Evolutionary conservation across 2,797 vertebrate genomes (phyloP).

Genomic region (Chloroceryle amazona): DNA sequence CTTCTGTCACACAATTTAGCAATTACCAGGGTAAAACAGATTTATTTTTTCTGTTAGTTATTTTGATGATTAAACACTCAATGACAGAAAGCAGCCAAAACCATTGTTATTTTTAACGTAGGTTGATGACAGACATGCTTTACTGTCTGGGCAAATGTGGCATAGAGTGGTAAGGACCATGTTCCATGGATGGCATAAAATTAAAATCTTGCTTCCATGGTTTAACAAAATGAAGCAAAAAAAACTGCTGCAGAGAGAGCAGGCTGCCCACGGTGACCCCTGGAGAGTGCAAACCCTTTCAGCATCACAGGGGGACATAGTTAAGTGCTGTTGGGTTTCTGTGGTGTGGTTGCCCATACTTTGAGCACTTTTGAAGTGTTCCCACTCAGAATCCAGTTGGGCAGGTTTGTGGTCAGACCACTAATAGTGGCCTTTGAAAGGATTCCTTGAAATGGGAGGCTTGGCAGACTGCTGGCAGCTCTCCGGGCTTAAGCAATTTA

Average conservation of each 20-base stretch:
- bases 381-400: background rate
- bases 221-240: background rate
- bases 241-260: background rate
- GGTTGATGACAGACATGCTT: background rate
- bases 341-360: background rate
- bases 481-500: background rate
- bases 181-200: background rate
- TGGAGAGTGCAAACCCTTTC: background rate
- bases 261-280: background rate
- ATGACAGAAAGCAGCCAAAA: background rate
- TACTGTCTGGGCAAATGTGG: background rate
- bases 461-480: background rate
- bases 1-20: background rate
- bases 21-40: background rate
- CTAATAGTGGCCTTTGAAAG: background rate
- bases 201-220: background rate
- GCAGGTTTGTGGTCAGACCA: background rate
- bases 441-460: background rate
- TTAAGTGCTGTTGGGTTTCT: background rate
- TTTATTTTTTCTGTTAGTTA: background rate
- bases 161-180: background rate
- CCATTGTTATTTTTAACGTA: background rate
- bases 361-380: background rate
- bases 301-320: accelerated
- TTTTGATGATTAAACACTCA: background rate